Evolutionary conservation across 2,797 vertebrate species (phyloP).

Genomic region (Takifugu ocellatus): DNA sequence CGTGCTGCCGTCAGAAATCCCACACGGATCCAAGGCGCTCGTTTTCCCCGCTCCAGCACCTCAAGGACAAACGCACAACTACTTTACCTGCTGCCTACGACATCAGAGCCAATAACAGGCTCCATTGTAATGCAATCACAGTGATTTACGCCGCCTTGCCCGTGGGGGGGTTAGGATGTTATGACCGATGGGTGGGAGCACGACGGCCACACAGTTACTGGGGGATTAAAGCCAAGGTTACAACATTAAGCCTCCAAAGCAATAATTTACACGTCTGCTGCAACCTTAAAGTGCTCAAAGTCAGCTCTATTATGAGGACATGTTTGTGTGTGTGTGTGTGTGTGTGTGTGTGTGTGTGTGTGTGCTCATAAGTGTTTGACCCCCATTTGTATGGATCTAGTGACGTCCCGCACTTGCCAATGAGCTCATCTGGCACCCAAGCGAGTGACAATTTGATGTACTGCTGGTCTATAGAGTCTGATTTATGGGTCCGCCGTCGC

Average conservation of each 20-base stretch:
- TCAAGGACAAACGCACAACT: neutral
- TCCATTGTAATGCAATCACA: neutral
- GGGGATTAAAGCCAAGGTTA: neutral
- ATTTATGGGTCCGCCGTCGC: slow-evolving; percentile 70
- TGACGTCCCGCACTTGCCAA: slow-evolving; percentile 53
- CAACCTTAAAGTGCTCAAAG: neutral
- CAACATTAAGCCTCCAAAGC: neutral
- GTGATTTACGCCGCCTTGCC: neutral
- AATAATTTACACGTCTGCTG: neutral
- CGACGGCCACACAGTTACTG: neutral
- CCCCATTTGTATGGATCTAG: slow-evolving; percentile 29
- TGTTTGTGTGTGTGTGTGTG: slow-evolving; percentile 1
- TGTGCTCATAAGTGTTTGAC: slow-evolving; percentile 6
- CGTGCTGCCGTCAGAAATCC: too few relatives aligned
- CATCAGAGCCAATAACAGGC: neutral
- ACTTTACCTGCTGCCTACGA: neutral
- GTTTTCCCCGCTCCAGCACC: neutral
- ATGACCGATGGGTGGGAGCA: neutral
- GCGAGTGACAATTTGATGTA: slow-evolving; percentile 71
- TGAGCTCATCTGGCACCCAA: slow-evolving; percentile 65
- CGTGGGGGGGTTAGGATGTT: neutral
- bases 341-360: neutral
- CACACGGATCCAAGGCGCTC: too few relatives aligned
- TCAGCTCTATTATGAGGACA: neutral
- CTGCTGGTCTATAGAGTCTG: slow-evolving; percentile 54